Base-by-base conservation (phyloP, 2,888 invertebrate genomes). In the Nycteola revayana region DNA sequence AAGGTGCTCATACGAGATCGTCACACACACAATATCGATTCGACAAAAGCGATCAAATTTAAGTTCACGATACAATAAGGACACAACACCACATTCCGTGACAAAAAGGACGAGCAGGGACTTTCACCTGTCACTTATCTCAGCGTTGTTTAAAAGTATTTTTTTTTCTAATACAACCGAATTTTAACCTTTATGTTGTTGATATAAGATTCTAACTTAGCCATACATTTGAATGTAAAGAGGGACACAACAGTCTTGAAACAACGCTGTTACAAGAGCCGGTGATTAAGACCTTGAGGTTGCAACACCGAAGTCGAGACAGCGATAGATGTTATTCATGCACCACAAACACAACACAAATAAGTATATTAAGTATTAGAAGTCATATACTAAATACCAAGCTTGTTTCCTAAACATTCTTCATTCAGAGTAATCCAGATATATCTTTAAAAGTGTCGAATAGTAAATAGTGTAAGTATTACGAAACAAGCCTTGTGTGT, bases 251-350 rank as follows among this genome's bases (percentile, higher is more conserved):
- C n/a, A n/a, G n/a, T n/a, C n/a, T n/a, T n/a, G n/a, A n/a, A n/a
- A n/a, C n/a, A n/a, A n/a, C n/a, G 49, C 31, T 5, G 14, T 14
- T 14, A 14, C 5, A 14, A 54, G n/a, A 45, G 49, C 14, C 5
- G 14, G 14, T 14, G 14, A 5, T 14, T 3, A 3, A 14, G 14
- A 5, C 14, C 14, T 5, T 53, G 55, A 65, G n/a, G 55, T 61
- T 51, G 66, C 67, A 60, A 71, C 72, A 71, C 49, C 50, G 43
- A 70, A 54, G 40, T 56, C 54, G 54, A 66, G 62, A 63, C 60
- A 74, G 64, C 67, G 63, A 84, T 83, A 88, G 88, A 88, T 88
- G 88, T 88, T 88, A 88, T 88, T 88, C 88, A 86, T 88, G 88
- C 88, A 88, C 88, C 87, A 84, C 78, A 65, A 60, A 67, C 61